Base-by-base conservation (phyloP, 2,888 invertebrate species). In the Nymphalis urticae region DNA sequence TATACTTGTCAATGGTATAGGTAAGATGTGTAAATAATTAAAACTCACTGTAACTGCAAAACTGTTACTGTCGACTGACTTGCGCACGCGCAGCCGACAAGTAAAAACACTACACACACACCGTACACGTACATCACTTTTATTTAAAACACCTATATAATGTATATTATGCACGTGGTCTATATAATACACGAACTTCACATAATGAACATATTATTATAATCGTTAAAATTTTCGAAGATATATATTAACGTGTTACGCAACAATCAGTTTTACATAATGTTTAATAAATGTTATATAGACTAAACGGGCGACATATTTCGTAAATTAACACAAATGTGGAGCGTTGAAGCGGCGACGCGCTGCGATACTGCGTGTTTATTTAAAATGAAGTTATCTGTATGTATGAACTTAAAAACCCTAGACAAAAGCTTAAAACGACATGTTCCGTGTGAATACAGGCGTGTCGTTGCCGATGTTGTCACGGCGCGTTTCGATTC, bases 31-130 rank as follows among this genome's bases (percentile, higher is more conserved):
- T 16, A 13, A 54, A 19, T 62, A 6, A 16, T 51, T 54, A 56
- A 42, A 61, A 79, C 85, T 85, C 66, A 88, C 87, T 74, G 80
- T 71, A 75, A 69, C 72, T 80, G 80, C 51, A 83, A 42, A 13
- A 42, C 42, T 70, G 47, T 88, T 85, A 56, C 82, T 75, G 48
- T 88, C 78, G 72, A 77, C 75, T 47, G 66, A 19, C 47, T 10
- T 48, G 70, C 73, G 71, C 66, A 69, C 73, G 69, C 74, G 66
- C 63, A 60, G 65, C 65, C 68, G 68, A 42, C 64, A 70, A 73
- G 64, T 68, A 58, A 42, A 50, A 42, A 42, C 42, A 42, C 42
- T 42, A 50, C 10, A 17, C 62, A 10, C 62, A 36, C 48, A 50
- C 50, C n/a, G 50, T 50, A 50, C 7, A 17, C 50, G 19, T 16